phyloP scores from a whole-genome alignment of 2,888 invertebrate species.

The Pachymerium ferrugineum region DNA sequence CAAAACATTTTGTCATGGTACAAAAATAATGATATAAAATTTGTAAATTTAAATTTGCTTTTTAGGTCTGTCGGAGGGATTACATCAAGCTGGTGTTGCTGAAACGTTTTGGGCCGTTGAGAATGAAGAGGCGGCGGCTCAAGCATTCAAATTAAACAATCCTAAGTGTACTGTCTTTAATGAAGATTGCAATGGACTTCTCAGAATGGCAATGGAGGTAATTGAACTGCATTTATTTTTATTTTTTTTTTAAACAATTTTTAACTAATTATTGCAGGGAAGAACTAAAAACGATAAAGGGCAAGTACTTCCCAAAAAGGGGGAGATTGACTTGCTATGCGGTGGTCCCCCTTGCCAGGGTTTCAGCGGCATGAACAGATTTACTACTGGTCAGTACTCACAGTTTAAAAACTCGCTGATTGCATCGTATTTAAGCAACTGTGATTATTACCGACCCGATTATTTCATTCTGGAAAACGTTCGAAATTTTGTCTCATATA shows the following conservation, averaged over 20 bases:
- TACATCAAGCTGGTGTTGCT: slow-evolving; percentile 58
- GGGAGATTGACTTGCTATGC: slow-evolving; percentile 74
- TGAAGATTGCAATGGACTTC: slow-evolving; percentile 70
- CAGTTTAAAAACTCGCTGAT: slow-evolving; percentile 79
- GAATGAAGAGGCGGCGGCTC: slow-evolving; percentile 67
- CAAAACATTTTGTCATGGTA: not conserved
- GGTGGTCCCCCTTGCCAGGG: slow-evolving; percentile 87
- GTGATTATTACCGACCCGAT: slow-evolving; percentile 76
- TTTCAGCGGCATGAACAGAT: slow-evolving; percentile 82
- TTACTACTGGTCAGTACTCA: slow-evolving; percentile 75
- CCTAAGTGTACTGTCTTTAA: slow-evolving; percentile 66
- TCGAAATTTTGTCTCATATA: slow-evolving; percentile 76
- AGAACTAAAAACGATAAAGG: slow-evolving; percentile 44
- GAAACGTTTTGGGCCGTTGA: slow-evolving; percentile 77
- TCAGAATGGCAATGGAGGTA: slow-evolving; percentile 61
- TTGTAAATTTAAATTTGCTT: not conserved
- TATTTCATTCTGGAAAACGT: slow-evolving; percentile 81
- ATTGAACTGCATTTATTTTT: slow-evolving; percentile 33
- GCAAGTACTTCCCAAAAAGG: slow-evolving; percentile 61
- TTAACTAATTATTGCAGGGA: slow-evolving; percentile 42
- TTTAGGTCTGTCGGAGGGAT: slow-evolving; percentile 61
- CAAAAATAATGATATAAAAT: not conserved
- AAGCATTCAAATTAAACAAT: slow-evolving; percentile 72
- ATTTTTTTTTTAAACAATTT: not conserved
- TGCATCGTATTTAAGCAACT: slow-evolving; percentile 73